Conservation (phyloP, 2,888 invertebrate genomes). For the Caradrina kadenii region DNA sequence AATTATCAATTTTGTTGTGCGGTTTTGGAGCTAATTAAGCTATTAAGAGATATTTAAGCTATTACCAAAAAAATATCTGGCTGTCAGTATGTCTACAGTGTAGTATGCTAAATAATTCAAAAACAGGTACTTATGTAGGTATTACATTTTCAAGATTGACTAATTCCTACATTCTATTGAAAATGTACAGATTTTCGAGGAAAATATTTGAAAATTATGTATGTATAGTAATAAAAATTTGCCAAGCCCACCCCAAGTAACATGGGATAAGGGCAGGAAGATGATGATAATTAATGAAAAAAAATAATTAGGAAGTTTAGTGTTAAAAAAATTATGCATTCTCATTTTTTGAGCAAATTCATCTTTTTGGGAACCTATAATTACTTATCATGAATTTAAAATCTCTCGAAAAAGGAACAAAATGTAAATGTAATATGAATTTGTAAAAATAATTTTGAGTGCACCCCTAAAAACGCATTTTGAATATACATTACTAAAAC, state of each 20-base stretch:
- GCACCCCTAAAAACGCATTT: too few relatives aligned
- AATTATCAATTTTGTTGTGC: slow-evolving; percentile 18
- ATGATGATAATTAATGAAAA: too few relatives aligned
- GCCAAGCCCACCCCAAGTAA: too few relatives aligned
- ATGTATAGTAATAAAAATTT: too few relatives aligned
- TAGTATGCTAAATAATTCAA: slow-evolving; percentile 3
- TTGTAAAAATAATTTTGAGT: background rate
- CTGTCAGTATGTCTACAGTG: slow-evolving; percentile 1
- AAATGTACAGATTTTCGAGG: background rate
- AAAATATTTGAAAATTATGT: too few relatives aligned
- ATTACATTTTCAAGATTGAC: background rate
- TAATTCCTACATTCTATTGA: background rate
- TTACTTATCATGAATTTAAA: too few relatives aligned
- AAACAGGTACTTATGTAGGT: background rate
- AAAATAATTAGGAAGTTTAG: too few relatives aligned
- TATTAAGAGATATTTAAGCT: slow-evolving; percentile 3
- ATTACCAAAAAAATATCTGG: background rate
- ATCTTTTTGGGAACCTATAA: too few relatives aligned
- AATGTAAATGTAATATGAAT: background rate
- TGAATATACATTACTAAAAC: background rate
- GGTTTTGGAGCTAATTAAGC: slow-evolving; percentile 5
- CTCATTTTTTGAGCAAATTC: background rate
- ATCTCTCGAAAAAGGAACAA: too few relatives aligned
- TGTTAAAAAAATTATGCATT: background rate
- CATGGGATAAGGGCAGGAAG: too few relatives aligned